Conservation (phyloP, 1,140 invertebrate genomes). For the Aphaenogaster rudis region DNA sequence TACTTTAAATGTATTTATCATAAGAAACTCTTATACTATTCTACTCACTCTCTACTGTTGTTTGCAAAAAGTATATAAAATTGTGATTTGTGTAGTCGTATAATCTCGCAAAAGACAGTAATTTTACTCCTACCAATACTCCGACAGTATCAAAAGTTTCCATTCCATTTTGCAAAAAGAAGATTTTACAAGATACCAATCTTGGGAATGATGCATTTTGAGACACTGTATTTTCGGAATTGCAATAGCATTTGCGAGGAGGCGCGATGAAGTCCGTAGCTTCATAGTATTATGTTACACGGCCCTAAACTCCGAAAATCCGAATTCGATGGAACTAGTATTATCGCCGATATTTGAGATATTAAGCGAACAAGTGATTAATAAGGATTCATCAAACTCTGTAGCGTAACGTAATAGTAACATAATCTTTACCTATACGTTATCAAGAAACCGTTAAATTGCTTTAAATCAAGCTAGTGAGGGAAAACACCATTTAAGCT, state of each 20-base stretch:
- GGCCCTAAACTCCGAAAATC: constrained; percentile 38
- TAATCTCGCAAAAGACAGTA: constrained; percentile 37
- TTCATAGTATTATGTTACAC: constrained; percentile 46
- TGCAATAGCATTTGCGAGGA: constrained; percentile 18
- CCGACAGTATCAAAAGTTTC: constrained; percentile 6
- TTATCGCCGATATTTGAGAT: neutral
- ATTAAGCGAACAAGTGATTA: constrained; percentile 28
- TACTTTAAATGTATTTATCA: constrained; percentile 22
- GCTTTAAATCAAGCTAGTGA: constrained; percentile 42
- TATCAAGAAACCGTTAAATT: constrained; percentile 40
- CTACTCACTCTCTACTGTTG: neutral
- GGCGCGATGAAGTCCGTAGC: neutral
- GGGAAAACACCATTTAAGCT: constrained; percentile 38
- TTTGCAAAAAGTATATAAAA: neutral
- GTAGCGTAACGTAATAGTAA: constrained; percentile 52
- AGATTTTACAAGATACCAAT: constrained; percentile 40
- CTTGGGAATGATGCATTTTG: constrained; percentile 38
- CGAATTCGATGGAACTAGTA: constrained; percentile 45
- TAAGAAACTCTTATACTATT: neutral
- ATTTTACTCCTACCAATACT: constrained; percentile 1
- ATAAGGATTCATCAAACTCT: constrained; percentile 63
- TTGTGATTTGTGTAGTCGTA: constrained; percentile 7
- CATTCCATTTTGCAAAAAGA: constrained; percentile 24
- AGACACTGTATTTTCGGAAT: constrained; percentile 30
- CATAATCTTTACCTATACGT: constrained; percentile 48